Evolutionary conservation across 2,797 vertebrate species (phyloP).

Genomic region (Valencia hispanica): DNA sequence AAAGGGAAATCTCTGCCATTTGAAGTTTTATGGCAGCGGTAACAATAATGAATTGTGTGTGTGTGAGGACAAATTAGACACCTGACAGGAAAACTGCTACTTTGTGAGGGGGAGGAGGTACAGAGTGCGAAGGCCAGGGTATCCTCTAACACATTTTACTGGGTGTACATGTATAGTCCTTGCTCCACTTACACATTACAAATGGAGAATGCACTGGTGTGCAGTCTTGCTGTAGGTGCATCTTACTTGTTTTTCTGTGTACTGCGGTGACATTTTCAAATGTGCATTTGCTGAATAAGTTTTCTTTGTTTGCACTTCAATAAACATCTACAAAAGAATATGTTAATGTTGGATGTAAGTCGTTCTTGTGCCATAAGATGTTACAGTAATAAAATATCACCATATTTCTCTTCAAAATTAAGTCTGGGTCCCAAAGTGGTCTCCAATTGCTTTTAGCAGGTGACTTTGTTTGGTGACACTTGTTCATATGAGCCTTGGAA

Average conservation of each 20-base stretch:
- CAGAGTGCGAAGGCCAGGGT: conserved; percentile 12
- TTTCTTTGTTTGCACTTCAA: background rate
- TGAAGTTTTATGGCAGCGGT: conserved; percentile 13
- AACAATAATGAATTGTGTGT: conserved; percentile 29
- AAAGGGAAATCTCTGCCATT: conserved; percentile 36
- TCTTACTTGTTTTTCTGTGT: background rate
- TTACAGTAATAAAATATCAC: background rate
- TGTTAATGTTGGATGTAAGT: background rate
- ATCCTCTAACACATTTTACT: conserved; percentile 25
- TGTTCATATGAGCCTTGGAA: background rate
- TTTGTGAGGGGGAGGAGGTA: background rate
- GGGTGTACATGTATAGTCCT: conserved; percentile 3
- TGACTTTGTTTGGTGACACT: background rate
- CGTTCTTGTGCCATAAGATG: background rate
- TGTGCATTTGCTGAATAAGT: background rate
- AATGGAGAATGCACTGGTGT: background rate
- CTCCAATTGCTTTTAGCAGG: background rate
- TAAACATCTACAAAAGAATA: background rate
- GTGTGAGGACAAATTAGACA: conserved; percentile 22
- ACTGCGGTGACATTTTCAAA: background rate
- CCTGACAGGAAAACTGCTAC: conserved; percentile 42
- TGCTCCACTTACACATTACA: background rate
- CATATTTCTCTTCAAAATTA: background rate
- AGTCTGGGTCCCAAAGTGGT: background rate
- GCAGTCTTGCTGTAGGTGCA: background rate